These are phyloP conservation scores for Lasioglossum marginatum DNA, from an alignment of 2,888 invertebrate genomes.

Conservation along the genomic window DNA sequence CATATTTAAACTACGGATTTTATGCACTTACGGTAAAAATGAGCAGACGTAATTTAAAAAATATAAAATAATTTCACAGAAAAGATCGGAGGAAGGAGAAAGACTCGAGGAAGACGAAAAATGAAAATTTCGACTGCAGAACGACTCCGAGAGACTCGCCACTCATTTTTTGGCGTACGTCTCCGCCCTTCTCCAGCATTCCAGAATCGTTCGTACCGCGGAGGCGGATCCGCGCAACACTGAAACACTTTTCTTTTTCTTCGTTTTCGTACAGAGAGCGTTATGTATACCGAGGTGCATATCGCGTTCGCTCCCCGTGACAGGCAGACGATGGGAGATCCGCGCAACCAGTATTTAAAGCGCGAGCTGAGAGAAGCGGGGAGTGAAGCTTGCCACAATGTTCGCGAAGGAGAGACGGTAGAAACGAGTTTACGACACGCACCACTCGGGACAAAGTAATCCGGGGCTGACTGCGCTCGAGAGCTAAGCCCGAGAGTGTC, in stretches of 20 bases:
- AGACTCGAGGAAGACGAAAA: neutral
- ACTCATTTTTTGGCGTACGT: neutral
- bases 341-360: conserved; percentile 4
- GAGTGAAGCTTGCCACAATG: neutral
- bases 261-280: neutral
- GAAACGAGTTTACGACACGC: conserved; percentile 9
- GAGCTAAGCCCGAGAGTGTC: neutral
- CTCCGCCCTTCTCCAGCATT: neutral
- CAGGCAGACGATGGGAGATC: conserved; percentile 9
- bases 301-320: neutral
- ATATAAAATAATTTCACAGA: neutral
- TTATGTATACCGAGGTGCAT: neutral
- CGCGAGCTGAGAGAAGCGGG: neutral
- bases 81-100: neutral
- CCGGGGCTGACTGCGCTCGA: neutral
- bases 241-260: neutral
- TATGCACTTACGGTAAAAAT: too few relatives aligned
- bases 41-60: too few relatives aligned
- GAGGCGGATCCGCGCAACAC: conserved; percentile 4
- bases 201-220: neutral
- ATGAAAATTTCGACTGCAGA: neutral
- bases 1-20: too few relatives aligned
- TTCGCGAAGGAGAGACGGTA: neutral
- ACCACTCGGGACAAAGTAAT: conserved; percentile 5
- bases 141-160: neutral